Evolutionary conservation across 2,888 invertebrate genomes (phyloP), one percentile per base, ranked within the genome.

Genomic region (Monochamus alternatus): DNA sequence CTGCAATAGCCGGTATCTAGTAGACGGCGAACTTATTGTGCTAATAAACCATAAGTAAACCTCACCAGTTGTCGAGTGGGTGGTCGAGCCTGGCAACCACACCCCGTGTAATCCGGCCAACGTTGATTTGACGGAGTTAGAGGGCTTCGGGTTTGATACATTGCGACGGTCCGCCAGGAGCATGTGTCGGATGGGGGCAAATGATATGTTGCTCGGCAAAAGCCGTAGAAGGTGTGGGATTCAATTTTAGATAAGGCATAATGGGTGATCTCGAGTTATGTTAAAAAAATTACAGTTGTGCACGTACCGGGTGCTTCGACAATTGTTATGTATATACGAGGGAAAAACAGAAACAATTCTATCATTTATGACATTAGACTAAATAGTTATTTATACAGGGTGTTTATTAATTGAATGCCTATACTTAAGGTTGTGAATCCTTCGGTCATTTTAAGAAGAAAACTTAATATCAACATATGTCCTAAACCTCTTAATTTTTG

Each of bases 21-120:
- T 66, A 78, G 75, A 75, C 78, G 65, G 70, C 64, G 63, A 73
- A 78, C 78, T 78, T 78, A 78, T 78, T 78, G 78, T 78, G 63
- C 75, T 78, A 78, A 78, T 78, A 78, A 78, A 75, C 78, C 78
- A 78, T 78, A 75, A 75, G 78, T 78, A 75, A 78, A 78, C 70
- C 75, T 78, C 75, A 65, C 70, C 78, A 43, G 78, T 51, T 66
- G 64, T 78, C 78, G 75, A 78, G 78, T 78, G 75, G 78, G 78
- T 78, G 78, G 78, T 71, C 78, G 74, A 71, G 75, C 51, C 75
- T 73, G 70, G 75, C 75, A 78, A 78, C 78, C 78, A 78, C 78
- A 75, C 78, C 78, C 78, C 64, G 78, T 74, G 73, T 75, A 65
- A 69, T 69, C 59, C 69, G 60, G 55, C 60, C 67, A 68, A 73